phyloP scores from a whole-genome alignment of 2,797 vertebrate genomes.

The Rhabdophis nuchalis region DNA sequence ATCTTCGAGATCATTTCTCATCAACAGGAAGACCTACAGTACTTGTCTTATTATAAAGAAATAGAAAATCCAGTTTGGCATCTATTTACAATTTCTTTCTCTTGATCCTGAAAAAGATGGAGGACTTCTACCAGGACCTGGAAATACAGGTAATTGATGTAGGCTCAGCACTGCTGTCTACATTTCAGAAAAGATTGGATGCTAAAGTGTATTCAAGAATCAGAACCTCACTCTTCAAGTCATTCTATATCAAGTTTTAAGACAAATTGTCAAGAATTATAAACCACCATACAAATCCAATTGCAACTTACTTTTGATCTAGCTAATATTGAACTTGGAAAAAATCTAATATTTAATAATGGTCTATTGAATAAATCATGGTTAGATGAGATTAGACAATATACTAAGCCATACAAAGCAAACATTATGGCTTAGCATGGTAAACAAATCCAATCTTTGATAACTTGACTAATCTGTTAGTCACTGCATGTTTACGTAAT shows the following conservation, averaged over 20 bases:
- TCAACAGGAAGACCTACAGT: neutral
- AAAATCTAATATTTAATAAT: neutral
- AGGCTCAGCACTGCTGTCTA: neutral
- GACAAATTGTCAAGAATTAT: neutral
- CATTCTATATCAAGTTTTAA: neutral
- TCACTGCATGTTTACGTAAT: neutral
- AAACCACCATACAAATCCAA: neutral
- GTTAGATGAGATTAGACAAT: neutral
- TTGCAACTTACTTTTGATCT: neutral
- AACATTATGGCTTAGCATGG: neutral
- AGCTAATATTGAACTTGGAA: neutral
- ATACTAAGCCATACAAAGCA: neutral
- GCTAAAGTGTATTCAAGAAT: neutral
- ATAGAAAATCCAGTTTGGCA: neutral
- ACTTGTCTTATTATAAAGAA: neutral
- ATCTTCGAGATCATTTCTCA: neutral
- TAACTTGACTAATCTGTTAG: neutral
- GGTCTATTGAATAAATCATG: neutral
- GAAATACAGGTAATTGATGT: neutral
- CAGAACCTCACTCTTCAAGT: neutral
- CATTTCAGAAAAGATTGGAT: neutral
- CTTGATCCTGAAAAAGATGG: neutral
- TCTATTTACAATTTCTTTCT: neutral
- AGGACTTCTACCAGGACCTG: neutral
- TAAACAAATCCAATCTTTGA: neutral